Percentiles rank a stretch among this genome's conserved stretches.
phyloP scores from a whole-genome alignment of 2,113 vertebrate species.

The Cheirogaleus medius region DNA sequence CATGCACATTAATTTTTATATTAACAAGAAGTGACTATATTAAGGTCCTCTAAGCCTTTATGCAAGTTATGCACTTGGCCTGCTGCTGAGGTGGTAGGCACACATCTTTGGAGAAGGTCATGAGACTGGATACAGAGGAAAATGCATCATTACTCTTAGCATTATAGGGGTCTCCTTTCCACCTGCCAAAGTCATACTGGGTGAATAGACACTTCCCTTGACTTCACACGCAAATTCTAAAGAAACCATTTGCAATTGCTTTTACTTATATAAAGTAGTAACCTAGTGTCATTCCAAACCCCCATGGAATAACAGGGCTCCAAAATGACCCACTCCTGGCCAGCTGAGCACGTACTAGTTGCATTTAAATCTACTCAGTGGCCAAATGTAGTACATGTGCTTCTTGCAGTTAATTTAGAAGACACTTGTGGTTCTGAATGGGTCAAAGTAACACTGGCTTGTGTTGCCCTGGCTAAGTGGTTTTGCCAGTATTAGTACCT shows the following conservation, averaged over 20 bases:
- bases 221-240: slow-evolving; percentile 18
- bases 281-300: background rate
- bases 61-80: slow-evolving; percentile 38
- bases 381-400: background rate
- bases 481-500: background rate
- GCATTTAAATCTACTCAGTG: background rate
- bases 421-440: background rate
- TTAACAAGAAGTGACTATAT: slow-evolving; percentile 56
- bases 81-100: slow-evolving; percentile 32
- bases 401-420: background rate
- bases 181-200: background rate
- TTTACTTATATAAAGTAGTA: slow-evolving; percentile 23
- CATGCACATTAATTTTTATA: slow-evolving; percentile 78
- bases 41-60: slow-evolving; percentile 12
- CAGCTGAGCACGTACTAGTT: background rate
- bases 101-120: background rate
- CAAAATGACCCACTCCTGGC: background rate
- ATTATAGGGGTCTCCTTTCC: background rate
- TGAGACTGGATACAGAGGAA: background rate
- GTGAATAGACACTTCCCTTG: background rate
- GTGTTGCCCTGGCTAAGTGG: background rate
- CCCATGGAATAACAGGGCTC: background rate
- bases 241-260: background rate
- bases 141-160: background rate
- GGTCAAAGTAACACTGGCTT: background rate